Percentiles rank a stretch among this genome's conserved stretches.
These are phyloP conservation scores for Perccottus glenii DNA, from an alignment of 2,113 vertebrate genomes.

Conservation along the genomic window DNA sequence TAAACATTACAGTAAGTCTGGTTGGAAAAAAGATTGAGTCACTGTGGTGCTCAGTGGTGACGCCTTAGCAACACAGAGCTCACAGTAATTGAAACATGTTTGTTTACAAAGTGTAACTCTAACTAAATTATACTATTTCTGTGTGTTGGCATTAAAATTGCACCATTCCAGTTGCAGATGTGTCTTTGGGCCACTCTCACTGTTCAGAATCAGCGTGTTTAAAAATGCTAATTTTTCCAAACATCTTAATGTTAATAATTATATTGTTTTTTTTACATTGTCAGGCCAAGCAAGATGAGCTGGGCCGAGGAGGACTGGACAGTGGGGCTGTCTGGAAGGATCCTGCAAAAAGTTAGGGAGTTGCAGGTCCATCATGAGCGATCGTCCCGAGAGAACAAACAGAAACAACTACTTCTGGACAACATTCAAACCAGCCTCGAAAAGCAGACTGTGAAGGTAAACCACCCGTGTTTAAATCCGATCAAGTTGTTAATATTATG, in stretches of 20 bases:
- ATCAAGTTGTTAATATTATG: not conserved
- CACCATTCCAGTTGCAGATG: no score
- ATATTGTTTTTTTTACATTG: not conserved
- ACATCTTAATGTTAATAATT: not conserved
- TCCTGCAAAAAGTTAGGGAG: constrained; percentile 79
- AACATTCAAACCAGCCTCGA: constrained; percentile 74
- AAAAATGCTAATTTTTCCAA: no score
- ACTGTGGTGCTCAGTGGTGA: constrained; percentile 46
- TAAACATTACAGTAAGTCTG: constrained; percentile 30
- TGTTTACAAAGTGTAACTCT: not conserved
- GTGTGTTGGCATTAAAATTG: not conserved
- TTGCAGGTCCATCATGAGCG: constrained; percentile 79
- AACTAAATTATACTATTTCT: not conserved
- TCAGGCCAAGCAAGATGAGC: constrained; percentile 74
- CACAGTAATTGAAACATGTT: constrained; percentile 29
- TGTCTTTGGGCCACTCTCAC: no score
- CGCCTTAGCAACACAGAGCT: constrained; percentile 51
- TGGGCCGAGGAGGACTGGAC: constrained; percentile 85
- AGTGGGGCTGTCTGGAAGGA: constrained; percentile 75
- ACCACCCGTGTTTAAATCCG: not conserved
- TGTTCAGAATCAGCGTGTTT: no score
- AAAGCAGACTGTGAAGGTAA: constrained; percentile 81
- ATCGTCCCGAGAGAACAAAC: constrained; percentile 78
- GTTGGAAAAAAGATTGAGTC: constrained; percentile 60
- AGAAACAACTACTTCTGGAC: constrained; percentile 83